Base-by-base conservation (phyloP, 2,113 vertebrate species). In the Triplophysa dalaica region DNA sequence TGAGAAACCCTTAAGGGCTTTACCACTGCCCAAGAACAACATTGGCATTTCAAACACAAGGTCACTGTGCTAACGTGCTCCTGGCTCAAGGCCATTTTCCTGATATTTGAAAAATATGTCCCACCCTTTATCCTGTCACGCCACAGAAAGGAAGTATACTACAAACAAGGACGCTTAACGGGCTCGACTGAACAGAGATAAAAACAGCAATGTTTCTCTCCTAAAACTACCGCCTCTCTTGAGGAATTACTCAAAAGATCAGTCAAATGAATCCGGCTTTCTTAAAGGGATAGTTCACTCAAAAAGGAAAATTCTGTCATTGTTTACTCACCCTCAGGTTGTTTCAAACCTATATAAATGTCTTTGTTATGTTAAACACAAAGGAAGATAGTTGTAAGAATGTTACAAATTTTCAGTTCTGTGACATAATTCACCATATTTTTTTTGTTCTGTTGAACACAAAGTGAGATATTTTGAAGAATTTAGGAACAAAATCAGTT, bases 11-110 rank as follows among this genome's bases (percentile, higher is more conserved):
- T 1, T 73, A 12, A 8, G 61, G 73, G 65, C 64, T 29, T 73
- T 33, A 67, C 54, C 79, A 68, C 70, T 22, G 29, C 33, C 79
- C 77, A 70, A 56, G 29, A 73, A 75, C 79, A 75, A 75, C 66
- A 68, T 22, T 54, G 24, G 26, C 52, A 52, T 77, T 77, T 77
- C 45, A 66, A 77, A 65, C 62, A 65, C 61, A 77, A 77, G 45
- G 19, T 54, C 62, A 66, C 19, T 77, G 24, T 33, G 75, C 45
- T 77, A 54, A 60, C 19, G 21, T 48, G 41, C 26, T 52, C 24
- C 62, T 65, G 61, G 75, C 75, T 66, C 7, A 8, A 65, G 62
- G 75, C 75, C 62, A 77, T 54, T 24, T 11, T 10, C 10, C 26
- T 77, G 75, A 65, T 65, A 77, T 65, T 38, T 52, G 17, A 19